Evolutionary conservation across 1,140 invertebrate species (phyloP), one percentile per base, ranked within the genome.

Genomic region (Zaprionus lachaisei): DNA sequence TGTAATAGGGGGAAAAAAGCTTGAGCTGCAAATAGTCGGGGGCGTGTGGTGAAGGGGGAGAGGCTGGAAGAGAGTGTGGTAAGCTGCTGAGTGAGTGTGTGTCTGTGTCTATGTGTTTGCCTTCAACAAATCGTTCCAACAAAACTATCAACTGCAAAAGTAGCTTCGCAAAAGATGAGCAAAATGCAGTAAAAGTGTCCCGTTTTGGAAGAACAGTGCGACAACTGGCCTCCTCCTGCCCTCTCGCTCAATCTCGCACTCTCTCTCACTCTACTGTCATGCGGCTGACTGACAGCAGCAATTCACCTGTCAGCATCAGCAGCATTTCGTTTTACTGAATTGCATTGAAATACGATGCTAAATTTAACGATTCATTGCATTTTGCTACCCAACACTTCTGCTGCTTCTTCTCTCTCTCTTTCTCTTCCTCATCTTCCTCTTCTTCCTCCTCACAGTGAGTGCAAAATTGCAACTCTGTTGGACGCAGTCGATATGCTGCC

Each of bases 341-440:
- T 82, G 85, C 85, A 89, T 89, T 89, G 85, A 89, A 89, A 89
- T 89, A 80, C 81, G 85, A 89, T 90, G 85, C 85, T 89, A 89
- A 89, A 90, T 90, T 89, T 89, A 89, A 90, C 85, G 85, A 89
- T 89, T 89, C 85, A 89, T 90, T 89, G 85, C 85, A 89, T 90
- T 89, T 81, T 58, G 62, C 54, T 68, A 78, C 51, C 84, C 74
- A 64, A 84, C 56, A 77, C 80, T 64, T 60, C 66, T 20, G n/a
- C 41, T 47, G n/a, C 41, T 17, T 24, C 47, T 11, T 61, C 38
- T 3, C 17, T 17, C 17, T 17, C 41, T 47, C 12, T 15, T 7
- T 31, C 6, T 1, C 49, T 51, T 44, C 28, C 22, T 56, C 56
- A n/a, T 1, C 34, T 6, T 6, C 31, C 22, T 44, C 57, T 24